These are phyloP conservation scores for Wiebesia pumilae DNA, from an alignment of 1,140 invertebrate genomes.

Conservation along the genomic window DNA sequence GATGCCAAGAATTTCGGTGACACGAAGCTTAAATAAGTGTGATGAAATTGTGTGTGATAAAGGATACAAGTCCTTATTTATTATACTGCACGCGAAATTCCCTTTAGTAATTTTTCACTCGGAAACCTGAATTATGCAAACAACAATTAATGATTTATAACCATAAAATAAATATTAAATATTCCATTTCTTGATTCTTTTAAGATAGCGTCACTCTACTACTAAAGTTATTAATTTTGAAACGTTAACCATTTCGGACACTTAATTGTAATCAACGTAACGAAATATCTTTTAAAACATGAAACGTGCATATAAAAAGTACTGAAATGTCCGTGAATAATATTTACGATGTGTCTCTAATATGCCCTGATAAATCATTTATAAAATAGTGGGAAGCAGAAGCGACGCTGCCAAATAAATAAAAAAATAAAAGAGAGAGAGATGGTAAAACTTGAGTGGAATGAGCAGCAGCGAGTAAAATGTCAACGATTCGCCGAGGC, in stretches of 20 bases:
- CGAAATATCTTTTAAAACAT: slow-evolving; percentile 21
- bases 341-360: slow-evolving; percentile 40
- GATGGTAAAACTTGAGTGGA: slow-evolving; percentile 53
- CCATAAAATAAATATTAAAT: too few relatives aligned
- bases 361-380: slow-evolving; percentile 41
- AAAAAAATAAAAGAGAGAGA: not conserved
- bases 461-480: slow-evolving; percentile 58
- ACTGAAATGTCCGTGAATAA: slow-evolving; percentile 19
- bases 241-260: not conserved
- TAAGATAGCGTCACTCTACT: not conserved
- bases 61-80: not conserved
- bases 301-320: not conserved
- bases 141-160: not conserved
- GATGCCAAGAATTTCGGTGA: not conserved
- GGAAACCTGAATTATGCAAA: not conserved
- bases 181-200: not conserved
- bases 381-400: slow-evolving; percentile 23
- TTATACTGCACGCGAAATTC: not conserved
- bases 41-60: not conserved
- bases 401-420: not conserved
- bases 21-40: not conserved
- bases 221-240: not conserved
- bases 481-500: slow-evolving; percentile 46
- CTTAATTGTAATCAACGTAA: slow-evolving; percentile 25
- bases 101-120: not conserved